Base-by-base conservation (phyloP, 2,888 invertebrate genomes). In the Pristionchus arcanus region DNA sequence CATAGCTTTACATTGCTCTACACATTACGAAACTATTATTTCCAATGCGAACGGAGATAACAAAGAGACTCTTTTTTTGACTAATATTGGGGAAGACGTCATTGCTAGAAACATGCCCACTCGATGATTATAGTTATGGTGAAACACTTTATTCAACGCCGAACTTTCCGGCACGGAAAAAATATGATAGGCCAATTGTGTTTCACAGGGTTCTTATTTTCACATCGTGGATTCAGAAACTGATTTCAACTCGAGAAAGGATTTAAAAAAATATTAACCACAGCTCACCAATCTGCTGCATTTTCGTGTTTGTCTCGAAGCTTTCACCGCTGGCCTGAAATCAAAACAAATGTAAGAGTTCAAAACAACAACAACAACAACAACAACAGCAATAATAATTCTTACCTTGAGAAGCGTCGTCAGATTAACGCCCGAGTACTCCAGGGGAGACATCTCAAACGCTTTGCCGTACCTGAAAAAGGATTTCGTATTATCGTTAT, bases 391-490 rank as follows among this genome's bases (percentile, higher is more conserved):
- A 37, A 15, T 2, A 37, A 74, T 37, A 37, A 37, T 21, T 11
- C 71, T 3, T 16, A 74, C 74, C 59, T 89, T 89, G 37, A 99
- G 96, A 71, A 99, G 96, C 0, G 99, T 99, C 66, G 99, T 99
- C 94, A 99, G 96, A 96, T 99, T 99, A 91, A 99, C 98, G 90
- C 99, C 99, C 49, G 99, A 98, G 96, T 99, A 99, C 96, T 99
- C 99, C 95, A 99, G 98, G 0, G 98, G 99, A 95, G 99, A 98
- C 84, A 98, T 97, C 96, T 98, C 98, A 95, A 99, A 99, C 86
- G 98, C 94, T 85, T 93, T 93, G n/a, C 95, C 92, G 90, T 95
- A 95, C 94, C 94, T 94, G 86, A 87, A 91, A 85, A 81, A 11
- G 11, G 37, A 66, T 25, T 31, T 42, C 42, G 42, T n/a, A n/a